Conservation (phyloP, 2,797 vertebrate species). For the Onychomys torridus region DNA sequence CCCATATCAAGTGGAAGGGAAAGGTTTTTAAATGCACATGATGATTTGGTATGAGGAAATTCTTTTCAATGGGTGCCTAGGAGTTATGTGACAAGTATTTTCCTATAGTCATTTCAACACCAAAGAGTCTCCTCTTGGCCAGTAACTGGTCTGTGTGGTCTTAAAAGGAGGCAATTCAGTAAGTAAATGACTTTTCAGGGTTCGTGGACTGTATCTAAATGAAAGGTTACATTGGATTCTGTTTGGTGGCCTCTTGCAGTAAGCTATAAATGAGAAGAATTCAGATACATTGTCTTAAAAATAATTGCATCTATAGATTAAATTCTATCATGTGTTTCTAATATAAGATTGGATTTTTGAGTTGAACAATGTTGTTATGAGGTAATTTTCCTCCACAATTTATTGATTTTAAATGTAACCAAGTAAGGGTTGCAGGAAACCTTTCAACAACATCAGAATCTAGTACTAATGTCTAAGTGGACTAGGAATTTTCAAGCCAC, state of each 20-base stretch:
- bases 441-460: not conserved
- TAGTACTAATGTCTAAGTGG: not conserved
- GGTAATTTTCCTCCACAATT: not conserved
- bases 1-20: not conserved
- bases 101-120: not conserved
- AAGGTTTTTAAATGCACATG: not conserved
- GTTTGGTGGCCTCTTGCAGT: not conserved
- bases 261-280: not conserved
- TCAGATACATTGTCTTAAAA: not conserved
- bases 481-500: not conserved
- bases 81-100: not conserved
- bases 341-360: not conserved
- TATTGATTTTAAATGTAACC: not conserved
- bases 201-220: not conserved
- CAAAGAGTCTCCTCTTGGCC: not conserved
- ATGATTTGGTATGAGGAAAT: not conserved
- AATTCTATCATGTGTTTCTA: not conserved
- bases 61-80: not conserved
- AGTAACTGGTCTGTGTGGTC: not conserved
- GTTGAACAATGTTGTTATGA: not conserved
- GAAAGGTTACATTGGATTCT: not conserved
- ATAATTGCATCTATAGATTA: not conserved
- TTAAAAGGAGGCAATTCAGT: not conserved
- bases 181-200: not conserved
- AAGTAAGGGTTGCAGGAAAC: not conserved